Percentiles rank a stretch among this genome's conserved stretches.
Conservation (phyloP, 2,797 vertebrate genomes). For the Leptoclinus maculatus region DNA sequence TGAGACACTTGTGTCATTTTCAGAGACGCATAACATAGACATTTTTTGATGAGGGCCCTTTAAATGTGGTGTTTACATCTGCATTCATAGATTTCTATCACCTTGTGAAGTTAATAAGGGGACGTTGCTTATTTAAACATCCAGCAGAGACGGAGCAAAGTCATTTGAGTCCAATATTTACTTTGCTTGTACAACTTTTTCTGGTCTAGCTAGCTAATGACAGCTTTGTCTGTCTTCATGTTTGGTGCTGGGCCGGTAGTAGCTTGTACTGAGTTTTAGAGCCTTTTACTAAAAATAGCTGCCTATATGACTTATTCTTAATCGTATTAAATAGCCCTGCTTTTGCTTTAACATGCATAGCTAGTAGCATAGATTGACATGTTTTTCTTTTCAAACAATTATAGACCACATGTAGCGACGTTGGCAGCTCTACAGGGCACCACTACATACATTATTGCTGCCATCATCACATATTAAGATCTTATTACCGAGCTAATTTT, state of each 20-base stretch:
- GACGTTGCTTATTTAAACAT: neutral
- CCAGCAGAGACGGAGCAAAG: too few relatives aligned
- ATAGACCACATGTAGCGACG: neutral
- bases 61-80: neutral
- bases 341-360: neutral
- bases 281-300: neutral
- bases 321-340: neutral
- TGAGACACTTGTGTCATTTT: neutral
- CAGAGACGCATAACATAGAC: neutral
- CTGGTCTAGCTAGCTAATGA: neutral
- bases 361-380: neutral
- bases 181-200: neutral
- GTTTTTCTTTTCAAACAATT: neutral
- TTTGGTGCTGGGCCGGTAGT: neutral
- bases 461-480: conserved; percentile 1
- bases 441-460: neutral
- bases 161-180: neutral
- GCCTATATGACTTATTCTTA: neutral
- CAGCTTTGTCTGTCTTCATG: neutral
- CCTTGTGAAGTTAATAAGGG: neutral
- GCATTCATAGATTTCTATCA: too few relatives aligned
- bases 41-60: neutral
- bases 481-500: neutral
- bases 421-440: conserved; percentile 9
- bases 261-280: neutral